Evolutionary conservation across 2,888 invertebrate genomes (phyloP), one percentile per base, ranked within the genome.

Genomic region (Timandra comae): DNA sequence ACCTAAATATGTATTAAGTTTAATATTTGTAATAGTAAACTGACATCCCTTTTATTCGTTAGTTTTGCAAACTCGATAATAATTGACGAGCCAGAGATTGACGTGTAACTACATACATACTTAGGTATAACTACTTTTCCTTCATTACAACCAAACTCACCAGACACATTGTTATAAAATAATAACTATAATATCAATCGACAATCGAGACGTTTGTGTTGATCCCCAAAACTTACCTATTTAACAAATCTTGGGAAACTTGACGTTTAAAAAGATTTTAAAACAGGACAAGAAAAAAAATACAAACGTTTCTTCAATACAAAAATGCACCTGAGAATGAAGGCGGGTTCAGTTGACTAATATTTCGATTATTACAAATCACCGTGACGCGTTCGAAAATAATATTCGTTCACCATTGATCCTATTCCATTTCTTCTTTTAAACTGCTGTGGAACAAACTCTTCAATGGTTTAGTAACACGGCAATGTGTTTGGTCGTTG

Each of bases 281-380:
- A 78, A 79, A 68, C 75, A 61, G 71, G 70, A 65, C 76, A 78
- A 72, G 74, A 24, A 79, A 80, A 71, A 80, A 78, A 72, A 55
- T 62, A 70, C 66, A 73, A 74, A 75, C 68, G 78, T 71, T 76
- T 67, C 76, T 73, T 75, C 74, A 72, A 84, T 81, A 79, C 80
- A 82, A 82, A 82, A 80, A 84, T 80, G 82, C 84, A 84, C 82
- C 84, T 84, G 84, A 84, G 82, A 80, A 82, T 80, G 80, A 76
- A 81, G 82, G 82, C 78, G 82, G 80, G 69, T 56, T 76, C 72
- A 79, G 80, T 80, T 81, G 70, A 80, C 80, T 80, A 80, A 80
- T 78, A 84, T 75, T 72, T 68, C 76, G 75, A 78, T 80, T 71
- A 76, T 70, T 70, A 77, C 68, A 69, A 70, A 76, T 70, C 63